phyloP scores from a whole-genome alignment of 2,113 vertebrate genomes.

The Casuarius casuarius region DNA sequence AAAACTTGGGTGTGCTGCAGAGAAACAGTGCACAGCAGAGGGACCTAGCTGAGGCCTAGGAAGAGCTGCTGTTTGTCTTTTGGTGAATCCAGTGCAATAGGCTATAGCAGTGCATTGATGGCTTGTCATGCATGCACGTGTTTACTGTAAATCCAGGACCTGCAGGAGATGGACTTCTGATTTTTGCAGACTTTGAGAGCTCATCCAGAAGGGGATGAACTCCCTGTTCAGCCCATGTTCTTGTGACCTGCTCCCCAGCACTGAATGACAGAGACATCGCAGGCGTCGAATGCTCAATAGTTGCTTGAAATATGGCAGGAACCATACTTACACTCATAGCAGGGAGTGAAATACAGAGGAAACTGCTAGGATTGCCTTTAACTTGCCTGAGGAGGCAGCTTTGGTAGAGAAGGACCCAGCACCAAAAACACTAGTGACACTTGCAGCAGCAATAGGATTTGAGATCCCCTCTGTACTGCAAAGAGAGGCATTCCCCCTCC shows the following conservation, averaged over 20 bases:
- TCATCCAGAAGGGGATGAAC: background rate
- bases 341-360: background rate
- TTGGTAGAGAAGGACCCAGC: background rate
- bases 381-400: background rate
- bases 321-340: background rate
- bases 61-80: background rate
- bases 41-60: background rate
- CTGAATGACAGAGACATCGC: background rate
- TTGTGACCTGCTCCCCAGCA: background rate
- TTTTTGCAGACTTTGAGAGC: background rate
- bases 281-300: background rate
- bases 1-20: background rate
- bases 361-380: background rate
- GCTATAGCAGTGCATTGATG: background rate
- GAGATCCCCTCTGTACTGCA: background rate
- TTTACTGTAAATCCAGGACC: background rate
- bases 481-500: background rate
- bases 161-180: background rate
- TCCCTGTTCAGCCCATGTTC: background rate
- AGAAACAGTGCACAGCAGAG: background rate
- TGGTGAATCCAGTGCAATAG: background rate
- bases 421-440: background rate
- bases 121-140: fast-evolving
- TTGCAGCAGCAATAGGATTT: background rate
- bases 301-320: background rate